A percentile compares a stretch with the other conserved stretches of the same genome.
Evolutionary conservation across 2,113 vertebrate genomes (phyloP).

Genomic region (Psettodes erumei): DNA sequence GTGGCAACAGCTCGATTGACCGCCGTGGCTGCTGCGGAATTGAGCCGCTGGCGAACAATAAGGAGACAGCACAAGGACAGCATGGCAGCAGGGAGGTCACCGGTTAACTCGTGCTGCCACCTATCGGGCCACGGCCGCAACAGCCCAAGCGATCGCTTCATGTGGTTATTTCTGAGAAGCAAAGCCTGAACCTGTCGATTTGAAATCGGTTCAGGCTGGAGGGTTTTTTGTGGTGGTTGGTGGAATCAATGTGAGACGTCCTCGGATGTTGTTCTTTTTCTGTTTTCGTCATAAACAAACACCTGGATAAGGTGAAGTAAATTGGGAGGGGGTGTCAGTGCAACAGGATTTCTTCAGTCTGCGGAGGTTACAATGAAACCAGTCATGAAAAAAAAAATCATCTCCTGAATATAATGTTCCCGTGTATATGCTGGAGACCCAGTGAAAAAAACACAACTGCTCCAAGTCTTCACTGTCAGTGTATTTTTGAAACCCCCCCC

Average conservation of each 20-base stretch:
- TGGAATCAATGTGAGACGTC: neutral
- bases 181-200: neutral
- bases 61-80: neutral
- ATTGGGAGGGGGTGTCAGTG: too few species aligned
- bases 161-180: neutral
- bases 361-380: neutral
- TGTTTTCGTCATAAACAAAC: neutral
- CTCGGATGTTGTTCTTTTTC: neutral
- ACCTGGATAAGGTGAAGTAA: too few species aligned
- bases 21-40: neutral
- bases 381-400: neutral
- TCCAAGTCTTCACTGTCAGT: neutral
- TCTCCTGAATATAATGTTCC: neutral
- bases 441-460: neutral
- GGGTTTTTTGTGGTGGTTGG: neutral
- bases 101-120: conserved; percentile 68
- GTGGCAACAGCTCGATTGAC: neutral
- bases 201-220: too few species aligned
- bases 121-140: conserved; percentile 69
- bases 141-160: neutral
- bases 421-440: neutral
- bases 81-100: conserved; percentile 4
- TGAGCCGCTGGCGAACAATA: conserved; percentile 4
- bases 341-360: neutral
- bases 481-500: neutral